Evolutionary conservation across 2,888 invertebrate species (phyloP).

Genomic region (Leucophenga maculata): DNA sequence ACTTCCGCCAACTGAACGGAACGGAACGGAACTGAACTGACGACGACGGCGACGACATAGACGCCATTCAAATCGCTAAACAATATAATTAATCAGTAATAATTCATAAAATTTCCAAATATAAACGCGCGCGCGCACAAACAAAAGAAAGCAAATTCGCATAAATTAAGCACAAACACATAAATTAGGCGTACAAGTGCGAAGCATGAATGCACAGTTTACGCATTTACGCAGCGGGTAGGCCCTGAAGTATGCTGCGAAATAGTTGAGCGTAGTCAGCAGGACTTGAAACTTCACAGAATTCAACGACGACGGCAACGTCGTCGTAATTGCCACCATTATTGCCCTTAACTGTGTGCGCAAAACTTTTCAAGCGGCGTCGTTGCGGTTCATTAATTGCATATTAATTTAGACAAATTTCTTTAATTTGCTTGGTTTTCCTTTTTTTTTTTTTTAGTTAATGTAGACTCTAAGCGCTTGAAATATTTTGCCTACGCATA

Average conservation of each 20-base stretch:
- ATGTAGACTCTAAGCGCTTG: slow-evolving; percentile 41
- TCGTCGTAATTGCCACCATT: background rate
- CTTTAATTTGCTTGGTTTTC: slow-evolving; percentile 10
- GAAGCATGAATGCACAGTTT: slow-evolving; percentile 38
- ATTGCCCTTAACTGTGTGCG: background rate
- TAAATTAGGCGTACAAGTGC: slow-evolving; percentile 40
- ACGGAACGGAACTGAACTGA: no score
- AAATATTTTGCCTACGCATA: slow-evolving; percentile 39
- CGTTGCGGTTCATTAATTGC: slow-evolving; percentile 45
- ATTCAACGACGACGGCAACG: background rate
- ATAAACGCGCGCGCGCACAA: slow-evolving; percentile 6
- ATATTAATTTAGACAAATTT: slow-evolving; percentile 54
- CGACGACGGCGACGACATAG: background rate
- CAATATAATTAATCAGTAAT: slow-evolving; percentile 58
- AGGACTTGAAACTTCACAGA: background rate
- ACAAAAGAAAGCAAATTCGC: slow-evolving; percentile 27
- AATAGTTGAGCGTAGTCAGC: background rate
- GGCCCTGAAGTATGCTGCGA: slow-evolving; percentile 33
- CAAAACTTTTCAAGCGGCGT: slow-evolving; percentile 19
- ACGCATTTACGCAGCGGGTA: slow-evolving; percentile 39
- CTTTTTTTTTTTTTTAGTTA: background rate
- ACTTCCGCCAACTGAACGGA: slow-evolving; percentile 29
- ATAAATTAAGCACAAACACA: slow-evolving; percentile 53
- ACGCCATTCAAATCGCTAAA: slow-evolving; percentile 40
- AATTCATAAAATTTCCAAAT: slow-evolving; percentile 52